phyloP scores from a whole-genome alignment of 2,797 vertebrate genomes.

The Poeciliopsis turneri region DNA sequence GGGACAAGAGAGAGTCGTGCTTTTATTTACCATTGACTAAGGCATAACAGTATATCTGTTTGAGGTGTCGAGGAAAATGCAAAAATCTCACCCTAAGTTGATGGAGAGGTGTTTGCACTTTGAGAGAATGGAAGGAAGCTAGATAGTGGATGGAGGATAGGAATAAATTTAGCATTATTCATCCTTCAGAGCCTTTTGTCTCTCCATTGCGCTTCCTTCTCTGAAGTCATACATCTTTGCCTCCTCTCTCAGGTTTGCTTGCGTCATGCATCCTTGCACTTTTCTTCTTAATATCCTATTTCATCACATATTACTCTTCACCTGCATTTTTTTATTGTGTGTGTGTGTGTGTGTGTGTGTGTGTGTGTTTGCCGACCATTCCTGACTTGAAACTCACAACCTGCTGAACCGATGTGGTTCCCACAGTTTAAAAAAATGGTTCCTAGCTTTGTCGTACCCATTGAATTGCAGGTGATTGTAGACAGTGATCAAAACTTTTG shows the following conservation, averaged over 20 bases:
- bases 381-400: neutral
- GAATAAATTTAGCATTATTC: conserved; percentile 68
- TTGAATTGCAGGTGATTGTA: neutral
- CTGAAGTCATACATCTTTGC: conserved; percentile 73
- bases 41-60: conserved; percentile 59
- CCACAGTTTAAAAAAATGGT: neutral
- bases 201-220: conserved; percentile 45
- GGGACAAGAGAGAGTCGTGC: conserved; percentile 12
- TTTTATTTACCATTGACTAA: conserved; percentile 44
- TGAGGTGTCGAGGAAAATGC: conserved; percentile 48
- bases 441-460: neutral
- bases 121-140: conserved; percentile 44
- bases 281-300: conserved; percentile 57
- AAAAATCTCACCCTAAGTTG: conserved; percentile 58
- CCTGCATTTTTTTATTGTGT: neutral
- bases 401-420: neutral
- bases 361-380: conserved; percentile 16
- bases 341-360: too few relatives aligned
- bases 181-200: conserved; percentile 63
- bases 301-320: conserved; percentile 32
- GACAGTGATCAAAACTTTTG: neutral
- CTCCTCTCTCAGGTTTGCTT: conserved; percentile 40
- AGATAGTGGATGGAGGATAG: conserved; percentile 45
- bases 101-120: conserved; percentile 67
- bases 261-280: conserved; percentile 51